Evolutionary conservation across 2,113 vertebrate species (phyloP), one percentile per base, ranked within the genome.

Genomic region (Sceloporus tristichus): DNA sequence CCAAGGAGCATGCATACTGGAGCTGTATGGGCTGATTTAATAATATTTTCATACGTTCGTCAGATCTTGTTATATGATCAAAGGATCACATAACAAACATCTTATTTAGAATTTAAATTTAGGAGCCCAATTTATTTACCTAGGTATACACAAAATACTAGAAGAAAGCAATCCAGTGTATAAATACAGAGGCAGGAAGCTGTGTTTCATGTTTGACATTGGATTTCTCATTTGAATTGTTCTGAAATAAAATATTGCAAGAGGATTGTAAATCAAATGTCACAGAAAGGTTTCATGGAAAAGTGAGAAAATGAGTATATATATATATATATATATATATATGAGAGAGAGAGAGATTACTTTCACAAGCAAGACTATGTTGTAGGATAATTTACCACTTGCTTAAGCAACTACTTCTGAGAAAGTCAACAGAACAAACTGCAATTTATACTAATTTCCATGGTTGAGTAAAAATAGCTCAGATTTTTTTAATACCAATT

Each of bases 351-450:
- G 23, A n/a, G 34, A 81, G 80, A 65, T 84, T 84, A 84, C 73
- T 84, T 84, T 56, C 68, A 84, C 53, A 25, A 74, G 66, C 42
- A 71, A 53, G 80, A 40, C 14, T 21, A 7, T 66, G 34, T 84
- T 84, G 14, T 71, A 70, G 10, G 48, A 74, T 84, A 53, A 84
- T 84, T 84, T 84, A 23, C 82, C 42, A 74, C 48, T 34, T 79
- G 85, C 62, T 79, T 68, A 68, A 78, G 27, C 85, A 86, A 34
- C 54, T 54, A 62, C 34, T 66, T 79, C n/a, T 54, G 29, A 79
- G 42, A n/a, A 78, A 68, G 83, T 82, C 80, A 82, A 56, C 68
- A 74, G 5, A 84, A 59, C 70, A 71, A 84, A 25, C 2, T 84
- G n/a, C 70, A 84, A n/a, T 74, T 34, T 73, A 56, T 56, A 79